A percentile compares a stretch with the other conserved stretches of the same genome.
These are phyloP conservation scores for Hydractinia echinata DNA, from an alignment of 30 jellyfish, hydroid and myxozoan species.

Conservation along the genomic window DNA sequence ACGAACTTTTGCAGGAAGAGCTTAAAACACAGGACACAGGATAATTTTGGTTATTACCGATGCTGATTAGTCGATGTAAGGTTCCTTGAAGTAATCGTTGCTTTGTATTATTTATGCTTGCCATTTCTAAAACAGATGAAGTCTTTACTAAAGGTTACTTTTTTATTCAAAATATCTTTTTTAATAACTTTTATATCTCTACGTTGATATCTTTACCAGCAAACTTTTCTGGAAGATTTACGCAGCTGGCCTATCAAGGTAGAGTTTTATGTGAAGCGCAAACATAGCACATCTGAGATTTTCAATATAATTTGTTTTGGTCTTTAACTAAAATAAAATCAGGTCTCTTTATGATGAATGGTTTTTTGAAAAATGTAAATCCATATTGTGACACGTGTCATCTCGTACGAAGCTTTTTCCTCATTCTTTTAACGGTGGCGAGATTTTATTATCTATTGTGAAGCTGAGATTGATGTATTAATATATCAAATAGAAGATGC, in stretches of 20 bases:
- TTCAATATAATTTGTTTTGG: too few species aligned
- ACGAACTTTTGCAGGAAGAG: too few species aligned
- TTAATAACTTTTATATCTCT: conserved; percentile 3
- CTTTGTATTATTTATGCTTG: too few species aligned
- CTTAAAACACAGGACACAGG: too few species aligned
- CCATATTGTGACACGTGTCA: background rate
- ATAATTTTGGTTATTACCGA: too few species aligned
- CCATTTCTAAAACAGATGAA: too few species aligned
- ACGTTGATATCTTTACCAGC: conserved; percentile 99
- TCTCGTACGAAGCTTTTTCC: too few species aligned
- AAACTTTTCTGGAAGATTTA: conserved; percentile 75
- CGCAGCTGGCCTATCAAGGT: conserved; percentile 99
- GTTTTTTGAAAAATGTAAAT: background rate
- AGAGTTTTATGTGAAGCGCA: background rate
- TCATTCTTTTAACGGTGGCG: background rate
- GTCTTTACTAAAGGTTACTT: background rate
- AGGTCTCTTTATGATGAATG: too few species aligned
- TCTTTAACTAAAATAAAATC: too few species aligned
- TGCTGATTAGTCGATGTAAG: too few species aligned
- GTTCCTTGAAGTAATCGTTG: too few species aligned
- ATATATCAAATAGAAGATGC: conserved; percentile 53
- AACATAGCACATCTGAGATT: too few species aligned
- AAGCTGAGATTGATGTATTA: background rate
- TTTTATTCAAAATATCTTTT: background rate
- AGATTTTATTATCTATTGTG: background rate